A percentile compares a stretch with the other conserved stretches of the same genome.
phyloP scores from a whole-genome alignment of 2,113 vertebrate species.

The Noctilio leporinus region DNA sequence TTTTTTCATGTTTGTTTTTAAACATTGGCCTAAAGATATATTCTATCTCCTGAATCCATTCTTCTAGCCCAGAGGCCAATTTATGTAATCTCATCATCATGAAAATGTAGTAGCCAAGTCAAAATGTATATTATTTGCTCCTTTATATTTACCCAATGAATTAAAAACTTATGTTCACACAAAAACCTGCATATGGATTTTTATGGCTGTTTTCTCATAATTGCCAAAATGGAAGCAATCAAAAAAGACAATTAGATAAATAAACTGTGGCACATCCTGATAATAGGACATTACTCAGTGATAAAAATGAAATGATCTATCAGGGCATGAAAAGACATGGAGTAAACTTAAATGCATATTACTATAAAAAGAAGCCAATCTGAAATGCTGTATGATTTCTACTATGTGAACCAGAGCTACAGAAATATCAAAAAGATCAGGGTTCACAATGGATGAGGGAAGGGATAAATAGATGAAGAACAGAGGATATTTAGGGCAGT shows the following conservation, averaged over 20 bases:
- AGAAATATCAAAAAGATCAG: background rate
- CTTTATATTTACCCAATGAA: background rate
- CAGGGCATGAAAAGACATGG: background rate
- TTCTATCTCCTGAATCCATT: background rate
- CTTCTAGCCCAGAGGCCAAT: background rate
- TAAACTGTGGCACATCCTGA: background rate
- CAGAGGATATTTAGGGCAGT: no score
- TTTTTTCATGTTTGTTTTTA: background rate
- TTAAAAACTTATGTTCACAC: background rate
- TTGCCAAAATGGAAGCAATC: background rate
- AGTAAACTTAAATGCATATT: background rate
- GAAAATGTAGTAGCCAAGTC: background rate
- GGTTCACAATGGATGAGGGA: accelerated
- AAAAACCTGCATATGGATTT: background rate
- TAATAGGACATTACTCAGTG: background rate
- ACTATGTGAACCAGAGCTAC: background rate
- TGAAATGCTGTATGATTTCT: background rate
- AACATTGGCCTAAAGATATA: background rate
- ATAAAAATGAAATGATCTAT: background rate
- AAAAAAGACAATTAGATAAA: background rate
- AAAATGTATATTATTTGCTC: background rate
- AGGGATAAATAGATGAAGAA: background rate
- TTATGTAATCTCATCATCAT: background rate
- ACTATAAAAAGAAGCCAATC: background rate
- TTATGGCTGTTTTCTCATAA: background rate